Base-by-base conservation (phyloP, 2,113 vertebrate species). In the rat (Rattus norvegicus) region DNA sequence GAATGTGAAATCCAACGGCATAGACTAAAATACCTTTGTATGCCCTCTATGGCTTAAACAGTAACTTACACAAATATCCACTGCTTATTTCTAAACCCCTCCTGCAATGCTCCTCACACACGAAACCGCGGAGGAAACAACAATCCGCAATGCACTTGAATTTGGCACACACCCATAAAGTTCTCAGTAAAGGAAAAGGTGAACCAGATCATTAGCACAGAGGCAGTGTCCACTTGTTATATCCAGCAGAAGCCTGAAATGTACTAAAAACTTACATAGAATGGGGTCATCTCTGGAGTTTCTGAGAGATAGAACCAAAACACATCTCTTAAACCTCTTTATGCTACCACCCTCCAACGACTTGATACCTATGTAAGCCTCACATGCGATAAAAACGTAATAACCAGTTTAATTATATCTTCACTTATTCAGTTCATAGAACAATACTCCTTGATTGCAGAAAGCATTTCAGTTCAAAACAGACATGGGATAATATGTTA, bases 311-410 rank as follows among this genome's bases (percentile, higher is more conserved):
- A n/a, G 79, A 90, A 52, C 2, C 16, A 89, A 95, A 81, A 88
- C 1, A 24, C 3, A 63, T 22, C 22, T 83, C n/a, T 24, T 79
- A 10, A 13, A 86, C 36, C 39, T 33, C 61, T 77, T 11, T 88
- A 56, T 61, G 22, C 61, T 33, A 84, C 26, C 28, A 67, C 0
- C 5, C 33, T n/a, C 22, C 47, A 92, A 91, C 36, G 9, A 1
- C 84, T 39, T 54, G 63, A 76, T 24, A 72, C 47, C 24, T 75
- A 80, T 81, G 0, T 10, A 93, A 93, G 7, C 76, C 24, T 54
- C 43, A 94, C 87, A 86, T 79, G 1, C n/a, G 85, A 85, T 13
- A 7, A 92, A 92, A 14, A 49, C 54, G 80, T 90, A 65, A 93
- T 92, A 88, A 6, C 63, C 30, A 90, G 1, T 26, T 87, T 84